Evolutionary conservation across 2,113 vertebrate species (phyloP).

Genomic region (Lasiurus borealis): DNA sequence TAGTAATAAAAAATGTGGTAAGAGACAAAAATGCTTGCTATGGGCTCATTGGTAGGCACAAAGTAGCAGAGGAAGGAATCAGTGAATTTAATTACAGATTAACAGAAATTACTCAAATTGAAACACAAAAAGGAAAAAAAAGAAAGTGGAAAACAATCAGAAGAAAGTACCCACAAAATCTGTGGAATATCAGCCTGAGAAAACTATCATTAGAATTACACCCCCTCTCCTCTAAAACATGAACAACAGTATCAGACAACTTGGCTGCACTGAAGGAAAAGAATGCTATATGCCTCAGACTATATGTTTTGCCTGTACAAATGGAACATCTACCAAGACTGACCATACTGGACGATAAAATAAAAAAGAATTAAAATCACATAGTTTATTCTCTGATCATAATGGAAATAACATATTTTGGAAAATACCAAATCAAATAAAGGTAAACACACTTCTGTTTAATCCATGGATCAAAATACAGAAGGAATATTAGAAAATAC

Average conservation of each 20-base stretch:
- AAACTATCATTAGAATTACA: neutral
- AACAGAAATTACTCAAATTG: neutral
- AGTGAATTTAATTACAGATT: neutral
- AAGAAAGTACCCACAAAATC: neutral
- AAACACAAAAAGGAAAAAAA: neutral
- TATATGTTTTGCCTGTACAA: neutral
- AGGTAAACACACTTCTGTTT: neutral
- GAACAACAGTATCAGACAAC: neutral
- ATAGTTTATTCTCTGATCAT: neutral
- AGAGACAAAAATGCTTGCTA: neutral
- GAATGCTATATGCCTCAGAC: neutral
- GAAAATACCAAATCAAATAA: neutral
- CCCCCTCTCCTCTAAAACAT: neutral
- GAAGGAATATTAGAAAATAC: neutral
- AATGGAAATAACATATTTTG: neutral
- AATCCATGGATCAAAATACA: constrained; percentile 36
- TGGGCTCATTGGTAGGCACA: neutral
- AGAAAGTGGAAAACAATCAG: neutral
- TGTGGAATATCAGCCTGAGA: neutral
- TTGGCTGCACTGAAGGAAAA: neutral
- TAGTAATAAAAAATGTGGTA: neutral
- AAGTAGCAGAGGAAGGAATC: neutral
- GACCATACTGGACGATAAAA: neutral
- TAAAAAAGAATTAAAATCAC: neutral
- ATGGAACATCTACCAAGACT: neutral